phyloP scores from a whole-genome alignment of 2,113 vertebrate species.

The Microcebus lehilahytsara region DNA sequence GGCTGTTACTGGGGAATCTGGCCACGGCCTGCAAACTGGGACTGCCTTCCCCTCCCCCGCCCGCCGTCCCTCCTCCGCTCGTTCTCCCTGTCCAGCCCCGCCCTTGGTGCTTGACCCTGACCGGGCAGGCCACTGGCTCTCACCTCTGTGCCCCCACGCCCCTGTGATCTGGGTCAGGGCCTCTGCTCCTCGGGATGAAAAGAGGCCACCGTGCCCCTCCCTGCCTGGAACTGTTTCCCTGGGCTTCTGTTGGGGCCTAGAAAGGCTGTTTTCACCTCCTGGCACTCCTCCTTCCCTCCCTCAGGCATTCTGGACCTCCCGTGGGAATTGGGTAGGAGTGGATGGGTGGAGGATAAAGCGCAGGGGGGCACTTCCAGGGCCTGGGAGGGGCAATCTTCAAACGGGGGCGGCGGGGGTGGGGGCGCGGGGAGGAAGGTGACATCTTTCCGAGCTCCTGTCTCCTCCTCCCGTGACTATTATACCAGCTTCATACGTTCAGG shows the following conservation, averaged over 20 bases:
- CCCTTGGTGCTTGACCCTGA: not conserved
- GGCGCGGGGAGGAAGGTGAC: not conserved
- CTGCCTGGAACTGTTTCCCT: not conserved
- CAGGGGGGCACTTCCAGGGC: not conserved
- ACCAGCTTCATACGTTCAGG: not conserved
- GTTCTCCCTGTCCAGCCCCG: not conserved
- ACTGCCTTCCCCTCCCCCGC: not conserved
- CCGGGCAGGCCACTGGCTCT: not conserved
- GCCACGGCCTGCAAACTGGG: not conserved
- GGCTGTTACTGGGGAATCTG: not conserved
- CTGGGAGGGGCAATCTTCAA: not conserved
- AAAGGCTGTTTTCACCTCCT: not conserved
- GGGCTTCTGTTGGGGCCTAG: not conserved
- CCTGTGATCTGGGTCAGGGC: not conserved
- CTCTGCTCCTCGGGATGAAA: not conserved
- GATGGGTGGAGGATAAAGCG: not conserved
- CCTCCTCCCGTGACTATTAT: accelerated
- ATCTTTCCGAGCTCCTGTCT: not conserved
- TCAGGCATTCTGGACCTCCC: not conserved
- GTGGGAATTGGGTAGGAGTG: not conserved
- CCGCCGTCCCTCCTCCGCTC: not conserved
- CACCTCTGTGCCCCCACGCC: not conserved
- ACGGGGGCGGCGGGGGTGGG: too few species aligned
- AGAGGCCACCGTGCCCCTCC: not conserved
- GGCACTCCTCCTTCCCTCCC: not conserved